phyloP scores from a whole-genome alignment of 2,888 invertebrate species.

The Meliscaeva auricollis region DNA sequence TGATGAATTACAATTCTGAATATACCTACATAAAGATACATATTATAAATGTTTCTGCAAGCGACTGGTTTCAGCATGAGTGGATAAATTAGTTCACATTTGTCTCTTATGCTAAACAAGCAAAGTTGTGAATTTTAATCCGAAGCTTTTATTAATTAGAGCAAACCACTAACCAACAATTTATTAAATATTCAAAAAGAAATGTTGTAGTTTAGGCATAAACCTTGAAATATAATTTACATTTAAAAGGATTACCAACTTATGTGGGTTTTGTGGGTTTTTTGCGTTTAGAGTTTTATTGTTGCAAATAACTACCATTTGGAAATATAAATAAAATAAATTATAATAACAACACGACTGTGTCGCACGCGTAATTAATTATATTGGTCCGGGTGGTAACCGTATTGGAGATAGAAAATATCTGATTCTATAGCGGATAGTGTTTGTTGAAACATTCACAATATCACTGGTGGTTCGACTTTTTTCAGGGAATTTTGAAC shows the following conservation, averaged over 20 bases:
- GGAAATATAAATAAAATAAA: too few species aligned
- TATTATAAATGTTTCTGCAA: neutral
- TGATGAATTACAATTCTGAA: conserved; percentile 22
- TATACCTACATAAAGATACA: neutral
- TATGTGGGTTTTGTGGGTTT: neutral
- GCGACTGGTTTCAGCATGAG: neutral
- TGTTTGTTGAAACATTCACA: too few species aligned
- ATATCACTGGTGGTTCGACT: too few species aligned
- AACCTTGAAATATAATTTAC: neutral
- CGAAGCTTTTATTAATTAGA: conserved; percentile 5
- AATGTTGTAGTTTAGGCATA: neutral
- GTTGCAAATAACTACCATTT: too few species aligned
- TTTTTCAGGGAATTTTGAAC: too few species aligned
- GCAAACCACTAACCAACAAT: neutral
- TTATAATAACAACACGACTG: too few species aligned
- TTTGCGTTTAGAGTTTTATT: too few species aligned
- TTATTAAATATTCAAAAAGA: neutral
- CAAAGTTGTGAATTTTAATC: conserved; percentile 4
- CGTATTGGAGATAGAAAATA: too few species aligned
- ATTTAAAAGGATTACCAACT: neutral
- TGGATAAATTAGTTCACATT: conserved; percentile 8
- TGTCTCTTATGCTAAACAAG: neutral
- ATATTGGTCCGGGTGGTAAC: too few species aligned
- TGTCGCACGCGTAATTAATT: too few species aligned
- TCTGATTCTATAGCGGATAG: too few species aligned